These are phyloP conservation scores for Cliona cf. orientalis DNA, from an alignment of 37 sponge, comb jelly and placozoan species.

Conservation along the genomic window DNA sequence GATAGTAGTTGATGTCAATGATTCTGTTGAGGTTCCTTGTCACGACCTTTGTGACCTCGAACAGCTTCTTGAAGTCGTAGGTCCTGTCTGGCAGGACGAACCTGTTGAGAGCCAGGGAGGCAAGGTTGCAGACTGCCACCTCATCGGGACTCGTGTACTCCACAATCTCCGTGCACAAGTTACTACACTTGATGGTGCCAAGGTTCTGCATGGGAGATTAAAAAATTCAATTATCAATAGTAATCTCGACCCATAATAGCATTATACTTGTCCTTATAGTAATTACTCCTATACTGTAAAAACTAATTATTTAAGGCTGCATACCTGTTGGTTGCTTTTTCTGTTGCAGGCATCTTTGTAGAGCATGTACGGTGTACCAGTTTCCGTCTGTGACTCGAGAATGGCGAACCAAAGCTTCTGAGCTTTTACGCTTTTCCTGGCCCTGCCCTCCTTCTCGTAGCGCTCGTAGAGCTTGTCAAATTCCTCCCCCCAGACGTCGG, in stretches of 20 bases:
- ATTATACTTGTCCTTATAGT: background rate
- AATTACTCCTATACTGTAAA: background rate
- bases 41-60: slow-evolving; percentile 91
- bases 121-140: slow-evolving; percentile 99
- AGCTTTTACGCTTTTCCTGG: slow-evolving; percentile 74
- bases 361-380: slow-evolving; percentile 99
- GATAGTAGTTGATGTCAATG: slow-evolving; percentile 97
- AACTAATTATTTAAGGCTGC: background rate
- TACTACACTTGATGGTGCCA: slow-evolving; percentile 98
- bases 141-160: slow-evolving; percentile 98
- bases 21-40: slow-evolving; percentile 96
- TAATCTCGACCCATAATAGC: background rate
- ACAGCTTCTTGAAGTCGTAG: slow-evolving; percentile 91
- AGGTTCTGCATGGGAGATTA: slow-evolving; percentile 71
- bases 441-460: slow-evolving; percentile 91
- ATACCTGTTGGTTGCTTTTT: slow-evolving; percentile 97
- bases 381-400: slow-evolving; percentile 94
- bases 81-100: slow-evolving; percentile 77
- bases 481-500: slow-evolving; percentile 93
- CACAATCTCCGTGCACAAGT: slow-evolving; percentile 98
- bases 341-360: slow-evolving; percentile 98
- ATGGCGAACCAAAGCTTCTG: slow-evolving; percentile 99
- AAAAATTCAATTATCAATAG: background rate
- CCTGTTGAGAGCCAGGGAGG: slow-evolving; percentile 92
- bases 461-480: slow-evolving; percentile 91